Base-by-base conservation (phyloP, 2,797 vertebrate species). In the Buceros bicornis region DNA sequence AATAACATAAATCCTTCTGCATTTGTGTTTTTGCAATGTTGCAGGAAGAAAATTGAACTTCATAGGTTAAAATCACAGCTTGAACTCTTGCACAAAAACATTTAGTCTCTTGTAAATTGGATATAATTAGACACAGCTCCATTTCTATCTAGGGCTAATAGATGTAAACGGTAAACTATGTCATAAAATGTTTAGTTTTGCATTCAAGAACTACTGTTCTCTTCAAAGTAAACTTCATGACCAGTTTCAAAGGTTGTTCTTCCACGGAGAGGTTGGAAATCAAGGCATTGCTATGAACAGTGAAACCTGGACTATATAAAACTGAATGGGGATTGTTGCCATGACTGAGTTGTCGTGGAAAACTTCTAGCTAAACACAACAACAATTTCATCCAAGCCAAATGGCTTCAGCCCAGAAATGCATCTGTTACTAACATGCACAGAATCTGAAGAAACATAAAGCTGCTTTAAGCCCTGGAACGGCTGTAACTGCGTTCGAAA, bases 391-490 rank as follows among this genome's bases (percentile, higher is more conserved):
- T 87, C 33, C 50, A 90, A n/a, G 33, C 48, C 40, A 48, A 11
- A n/a, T 88, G 50, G 62, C 51, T 69, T 81, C 25, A 71, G 54
- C 65, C 53, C 35, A 77, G 64, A 70, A 84, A 43, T 80, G 80
- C 5, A 20, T 71, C 61, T 77, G 60, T 84, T 94, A 66, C 1
- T 40, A 94, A 95, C 22, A 42, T 91, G 78, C 76, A 92, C 64
- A 93, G 95, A 96, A 84, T 94, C 85, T 58, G 67, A 60, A 92
- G 53, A 97, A 94, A 95, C 67, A 28, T 61, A 45, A 76, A 89
- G 48, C 57, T 97, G 76, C 62, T 95, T 92, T 96, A 69, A 83
- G 62, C 31, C 47, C 60, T 4, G 25, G 35, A 81, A 43, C 72
- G 91, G 50, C 72, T 93, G 29, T 94, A n/a, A 50, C 84, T 85